Evolutionary conservation across 2,888 invertebrate genomes (phyloP).

Genomic region (Beris morrisii): DNA sequence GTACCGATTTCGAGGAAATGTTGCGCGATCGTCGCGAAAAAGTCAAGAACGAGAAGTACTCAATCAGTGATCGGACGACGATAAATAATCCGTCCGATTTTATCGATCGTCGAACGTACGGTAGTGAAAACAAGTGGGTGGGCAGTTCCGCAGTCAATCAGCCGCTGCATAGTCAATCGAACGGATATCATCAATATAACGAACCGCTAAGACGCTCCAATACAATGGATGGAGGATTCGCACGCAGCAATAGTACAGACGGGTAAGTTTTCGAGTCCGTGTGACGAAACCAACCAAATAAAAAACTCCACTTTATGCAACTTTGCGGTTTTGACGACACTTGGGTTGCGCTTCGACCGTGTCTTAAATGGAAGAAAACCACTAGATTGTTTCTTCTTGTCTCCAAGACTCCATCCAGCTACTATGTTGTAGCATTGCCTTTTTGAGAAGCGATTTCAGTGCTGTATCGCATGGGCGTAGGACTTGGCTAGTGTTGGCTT

Average conservation of each 20-base stretch:
- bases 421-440: too few species aligned
- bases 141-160: conserved; percentile 13
- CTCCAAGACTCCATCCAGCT: too few species aligned
- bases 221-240: conserved; percentile 45
- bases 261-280: conserved; percentile 41
- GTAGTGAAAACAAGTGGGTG: conserved; percentile 31
- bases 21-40: conserved; percentile 56
- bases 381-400: too few species aligned
- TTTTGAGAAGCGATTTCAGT: too few species aligned
- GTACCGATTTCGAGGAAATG: conserved; percentile 55
- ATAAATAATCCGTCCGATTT: conserved; percentile 14
- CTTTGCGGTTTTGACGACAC: too few species aligned
- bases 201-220: conserved; percentile 46
- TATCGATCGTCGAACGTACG: conserved; percentile 30
- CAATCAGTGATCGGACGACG: conserved; percentile 39
- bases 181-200: conserved; percentile 43
- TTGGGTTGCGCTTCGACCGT: too few species aligned
- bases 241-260: conserved; percentile 43
- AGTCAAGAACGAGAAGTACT: conserved; percentile 48
- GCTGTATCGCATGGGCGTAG: too few species aligned
- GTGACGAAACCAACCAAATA: neutral
- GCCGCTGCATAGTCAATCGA: conserved; percentile 29
- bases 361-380: too few species aligned
- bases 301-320: too few species aligned
- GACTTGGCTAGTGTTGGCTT: too few species aligned